These are phyloP conservation scores for Drosophila pandora DNA, from an alignment of 1,140 invertebrate species.

Conservation along the genomic window DNA sequence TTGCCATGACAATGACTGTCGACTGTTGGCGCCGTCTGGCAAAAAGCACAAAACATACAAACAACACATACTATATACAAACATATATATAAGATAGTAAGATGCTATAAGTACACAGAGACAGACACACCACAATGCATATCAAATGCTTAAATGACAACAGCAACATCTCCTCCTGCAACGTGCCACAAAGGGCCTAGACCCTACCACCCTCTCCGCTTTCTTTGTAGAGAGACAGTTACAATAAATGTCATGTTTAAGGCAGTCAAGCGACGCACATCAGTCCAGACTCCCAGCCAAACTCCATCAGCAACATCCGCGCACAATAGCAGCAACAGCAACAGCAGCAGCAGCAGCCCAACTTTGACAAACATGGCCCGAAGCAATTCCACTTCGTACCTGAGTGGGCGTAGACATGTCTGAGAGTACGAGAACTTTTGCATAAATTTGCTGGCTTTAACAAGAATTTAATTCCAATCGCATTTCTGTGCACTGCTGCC, in stretches of 20 bases:
- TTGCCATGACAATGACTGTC: constrained; percentile 78
- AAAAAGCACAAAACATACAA: constrained; percentile 23
- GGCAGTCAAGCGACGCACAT: constrained; percentile 70
- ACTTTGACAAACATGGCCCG: constrained; percentile 59
- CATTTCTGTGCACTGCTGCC: constrained; percentile 25
- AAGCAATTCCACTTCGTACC: constrained; percentile 56
- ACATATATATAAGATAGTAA: neutral
- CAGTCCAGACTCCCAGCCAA: constrained; percentile 46
- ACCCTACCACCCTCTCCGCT: too few species aligned
- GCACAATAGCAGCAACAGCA: constrained; percentile 16
- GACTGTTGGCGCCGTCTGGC: constrained; percentile 65
- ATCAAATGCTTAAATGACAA: constrained; percentile 79
- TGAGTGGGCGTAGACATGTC: constrained; percentile 45
- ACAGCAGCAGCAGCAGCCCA: constrained; percentile 15
- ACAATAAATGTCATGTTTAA: constrained; percentile 83
- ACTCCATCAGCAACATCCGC: constrained; percentile 29
- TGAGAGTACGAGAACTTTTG: constrained; percentile 40
- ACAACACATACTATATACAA: neutral
- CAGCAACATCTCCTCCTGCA: constrained; percentile 46
- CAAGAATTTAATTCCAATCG: constrained; percentile 31
- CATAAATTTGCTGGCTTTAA: constrained; percentile 58
- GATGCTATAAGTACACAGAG: constrained; percentile 20
- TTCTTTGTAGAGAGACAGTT: constrained; percentile 50
- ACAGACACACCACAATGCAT: constrained; percentile 64
- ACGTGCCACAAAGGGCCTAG: neutral